Percentiles rank a stretch among this genome's conserved stretches.
These are phyloP conservation scores for Paelopatides confundens DNA, from an alignment of 53 echinoderm and acorn worm species.

Conservation along the genomic window DNA sequence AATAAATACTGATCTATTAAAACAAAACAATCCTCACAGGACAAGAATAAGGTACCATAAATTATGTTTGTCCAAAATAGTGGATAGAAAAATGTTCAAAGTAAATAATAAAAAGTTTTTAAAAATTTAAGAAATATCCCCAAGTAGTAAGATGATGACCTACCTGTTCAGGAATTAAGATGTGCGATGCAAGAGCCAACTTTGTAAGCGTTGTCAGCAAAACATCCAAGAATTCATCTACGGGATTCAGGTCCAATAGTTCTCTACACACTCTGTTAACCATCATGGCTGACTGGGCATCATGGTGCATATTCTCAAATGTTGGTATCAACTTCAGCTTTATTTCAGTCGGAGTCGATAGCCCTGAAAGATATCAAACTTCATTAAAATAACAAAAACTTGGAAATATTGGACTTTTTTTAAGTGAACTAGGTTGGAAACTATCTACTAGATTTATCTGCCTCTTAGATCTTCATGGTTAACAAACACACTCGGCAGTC, in stretches of 20 bases:
- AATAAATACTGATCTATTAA: too few species aligned
- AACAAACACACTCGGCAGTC: too few species aligned
- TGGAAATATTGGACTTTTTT: too few species aligned
- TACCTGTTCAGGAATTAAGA: slow-evolving; percentile 95
- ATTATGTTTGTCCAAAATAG: too few species aligned
- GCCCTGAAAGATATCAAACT: slow-evolving; percentile 48
- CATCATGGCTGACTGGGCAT: slow-evolving; percentile 77
- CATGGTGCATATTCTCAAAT: slow-evolving; percentile 98
- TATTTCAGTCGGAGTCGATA: slow-evolving; percentile 92
- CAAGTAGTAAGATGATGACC: neutral
- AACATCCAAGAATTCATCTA: slow-evolving; percentile 81
- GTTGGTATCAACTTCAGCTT: slow-evolving; percentile 97
- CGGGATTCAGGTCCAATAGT: slow-evolving; percentile 91
- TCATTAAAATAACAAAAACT: too few species aligned
- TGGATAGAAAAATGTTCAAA: too few species aligned
- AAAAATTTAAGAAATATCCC: neutral
- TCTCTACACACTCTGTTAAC: slow-evolving; percentile 83
- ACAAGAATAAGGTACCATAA: too few species aligned
- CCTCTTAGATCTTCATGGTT: too few species aligned
- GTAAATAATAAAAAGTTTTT: too few species aligned
- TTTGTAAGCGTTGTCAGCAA: slow-evolving; percentile 86
- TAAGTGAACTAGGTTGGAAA: too few species aligned
- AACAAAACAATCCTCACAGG: too few species aligned
- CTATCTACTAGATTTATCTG: too few species aligned
- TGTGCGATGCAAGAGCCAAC: slow-evolving; percentile 85